Evolutionary conservation across 2,797 vertebrate species (phyloP), one percentile per base, ranked within the genome.

Genomic region (Holocentrus rufus): DNA sequence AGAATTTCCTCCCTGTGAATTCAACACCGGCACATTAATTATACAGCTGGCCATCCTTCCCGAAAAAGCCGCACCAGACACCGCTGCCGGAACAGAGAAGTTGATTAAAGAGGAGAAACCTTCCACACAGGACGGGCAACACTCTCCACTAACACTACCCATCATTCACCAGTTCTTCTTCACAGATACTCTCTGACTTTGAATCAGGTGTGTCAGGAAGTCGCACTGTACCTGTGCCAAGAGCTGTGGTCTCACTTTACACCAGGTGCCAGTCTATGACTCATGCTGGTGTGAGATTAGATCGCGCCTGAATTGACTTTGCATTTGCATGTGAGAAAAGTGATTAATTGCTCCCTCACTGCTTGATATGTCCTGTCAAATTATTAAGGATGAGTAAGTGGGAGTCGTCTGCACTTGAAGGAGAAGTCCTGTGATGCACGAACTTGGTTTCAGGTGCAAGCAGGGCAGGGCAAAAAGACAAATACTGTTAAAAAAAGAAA

Each of bases 1-100:
- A 66, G 77, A 73, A 76, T 66, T 78, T 31, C 39, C 53, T 53
- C 46, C 54, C 69, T 69, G 66, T 68, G 74, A 87, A 80, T 86
- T 80, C 75, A 65, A 67, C 76, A 63, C 72, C 58, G 58, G 57
- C 49, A 59, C 71, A 83, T 85, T 61, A 82, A 82, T 76, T 80
- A 68, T 65, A 44, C 27, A 65, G 31, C 34, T 7, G 15, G 53
- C 61, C 50, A 49, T 58, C 56, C 50, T 23, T 39, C 39, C 60
- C 70, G 70, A 72, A 42, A 27, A 13, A 2, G 50, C 17, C 58
- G 61, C 54, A 75, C 27, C 50, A 53, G 63, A 47, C 57, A 17
- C 69, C 23, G 53, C 36, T 30, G 53, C 64, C 53, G 30, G 68
- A 22, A 70, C 18, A 56, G 57, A 25, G 76, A 23, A 74, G 54